Conservation (phyloP, 2,113 vertebrate species). For the Rhynchomys soricoides region DNA sequence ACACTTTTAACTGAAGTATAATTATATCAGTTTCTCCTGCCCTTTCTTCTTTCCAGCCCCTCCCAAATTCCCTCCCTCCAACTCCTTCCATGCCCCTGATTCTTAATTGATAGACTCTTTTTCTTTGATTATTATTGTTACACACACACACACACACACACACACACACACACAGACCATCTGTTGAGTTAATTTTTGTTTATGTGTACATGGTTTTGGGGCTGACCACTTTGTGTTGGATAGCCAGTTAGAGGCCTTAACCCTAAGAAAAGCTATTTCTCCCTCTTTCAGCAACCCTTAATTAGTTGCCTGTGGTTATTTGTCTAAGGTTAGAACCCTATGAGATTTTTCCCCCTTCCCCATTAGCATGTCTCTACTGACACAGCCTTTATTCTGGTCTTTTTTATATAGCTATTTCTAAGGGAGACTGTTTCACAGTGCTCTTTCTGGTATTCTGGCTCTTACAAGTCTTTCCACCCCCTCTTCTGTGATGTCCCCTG, state of each 20-base stretch:
- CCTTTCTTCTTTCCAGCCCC: not conserved
- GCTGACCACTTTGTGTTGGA: too few relatives aligned
- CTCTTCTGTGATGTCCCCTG: not conserved
- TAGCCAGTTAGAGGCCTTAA: not conserved
- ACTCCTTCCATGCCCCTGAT: not conserved
- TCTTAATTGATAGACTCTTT: not conserved
- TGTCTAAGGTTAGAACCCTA: too few relatives aligned
- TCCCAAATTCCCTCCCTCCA: not conserved
- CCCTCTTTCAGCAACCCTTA: not conserved
- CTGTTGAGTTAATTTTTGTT: not conserved
- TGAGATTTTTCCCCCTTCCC: too few relatives aligned
- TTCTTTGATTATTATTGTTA: not conserved
- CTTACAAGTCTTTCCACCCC: not conserved
- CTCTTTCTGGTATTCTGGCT: not conserved
- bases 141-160: not conserved
- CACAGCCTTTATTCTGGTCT: too few relatives aligned
- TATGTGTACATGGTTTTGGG: not conserved
- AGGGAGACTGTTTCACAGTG: not conserved
- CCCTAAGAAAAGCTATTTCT: not conserved
- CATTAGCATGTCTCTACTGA: too few relatives aligned
- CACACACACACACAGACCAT: too few relatives aligned
- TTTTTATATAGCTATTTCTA: too few relatives aligned
- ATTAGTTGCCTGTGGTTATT: not conserved
- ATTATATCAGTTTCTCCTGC: not conserved
- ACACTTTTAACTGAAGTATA: not conserved